Percentiles rank a stretch among this genome's conserved stretches.
phyloP scores from a whole-genome alignment of 2,113 vertebrate species.

The Boulengeromyrus knoepffleri region DNA sequence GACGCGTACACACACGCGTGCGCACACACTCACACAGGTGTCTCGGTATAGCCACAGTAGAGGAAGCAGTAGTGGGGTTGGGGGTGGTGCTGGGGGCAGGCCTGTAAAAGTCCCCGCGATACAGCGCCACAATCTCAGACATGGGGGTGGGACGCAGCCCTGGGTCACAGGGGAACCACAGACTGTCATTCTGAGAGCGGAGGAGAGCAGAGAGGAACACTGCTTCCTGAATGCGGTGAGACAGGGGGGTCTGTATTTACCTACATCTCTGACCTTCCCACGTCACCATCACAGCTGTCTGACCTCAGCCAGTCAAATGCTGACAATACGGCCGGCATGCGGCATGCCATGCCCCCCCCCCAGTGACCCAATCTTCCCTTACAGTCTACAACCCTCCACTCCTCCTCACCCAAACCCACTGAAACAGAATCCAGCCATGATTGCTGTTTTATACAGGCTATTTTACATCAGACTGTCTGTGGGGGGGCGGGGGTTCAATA shows the following conservation, averaged over 20 bases:
- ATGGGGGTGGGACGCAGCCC: constrained; percentile 53
- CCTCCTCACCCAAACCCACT: not conserved
- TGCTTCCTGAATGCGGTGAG: constrained; percentile 15
- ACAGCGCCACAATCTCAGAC: constrained; percentile 45
- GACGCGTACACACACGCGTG: not conserved
- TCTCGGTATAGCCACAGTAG: constrained; percentile 33
- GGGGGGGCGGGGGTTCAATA: not conserved
- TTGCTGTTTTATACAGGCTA: not conserved
- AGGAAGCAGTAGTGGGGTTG: constrained; percentile 68
- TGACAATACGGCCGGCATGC: not conserved
- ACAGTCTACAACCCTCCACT: not conserved
- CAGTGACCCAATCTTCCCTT: not conserved
- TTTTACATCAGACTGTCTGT: not conserved
- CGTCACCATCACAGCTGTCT: constrained; percentile 25
- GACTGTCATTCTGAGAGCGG: constrained; percentile 70
- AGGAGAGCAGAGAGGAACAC: constrained; percentile 41
- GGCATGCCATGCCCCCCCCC: not conserved
- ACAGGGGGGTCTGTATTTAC: constrained; percentile 13
- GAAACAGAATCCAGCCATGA: not conserved
- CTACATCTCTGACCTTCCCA: constrained; percentile 48
- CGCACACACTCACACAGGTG: not conserved
- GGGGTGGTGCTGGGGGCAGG: constrained; percentile 37
- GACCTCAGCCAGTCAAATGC: constrained; percentile 5
- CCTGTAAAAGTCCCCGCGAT: constrained; percentile 66
- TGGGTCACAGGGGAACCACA: constrained; percentile 52